Conservation (phyloP, 2,797 vertebrate species). For the Rhabdomys pumilio region DNA sequence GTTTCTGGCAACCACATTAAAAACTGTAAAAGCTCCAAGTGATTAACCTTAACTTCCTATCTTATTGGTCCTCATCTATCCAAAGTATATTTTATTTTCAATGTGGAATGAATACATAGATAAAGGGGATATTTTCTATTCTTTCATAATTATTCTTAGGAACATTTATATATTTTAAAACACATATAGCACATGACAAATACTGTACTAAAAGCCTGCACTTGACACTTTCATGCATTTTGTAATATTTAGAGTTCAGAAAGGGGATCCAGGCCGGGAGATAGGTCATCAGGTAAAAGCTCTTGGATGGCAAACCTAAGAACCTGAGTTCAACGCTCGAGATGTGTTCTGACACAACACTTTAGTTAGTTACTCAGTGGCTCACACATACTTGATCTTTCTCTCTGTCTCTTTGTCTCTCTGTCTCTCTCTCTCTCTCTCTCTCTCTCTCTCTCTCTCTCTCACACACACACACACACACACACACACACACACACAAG, state of each 20-base stretch:
- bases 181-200: not conserved
- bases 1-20: not conserved
- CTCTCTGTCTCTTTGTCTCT: not conserved
- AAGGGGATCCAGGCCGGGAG: not conserved
- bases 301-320: not conserved
- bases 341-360: not conserved
- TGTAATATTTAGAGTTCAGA: not conserved
- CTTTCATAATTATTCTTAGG: not conserved
- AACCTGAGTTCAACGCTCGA: not conserved
- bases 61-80: not conserved
- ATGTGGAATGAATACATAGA: not conserved
- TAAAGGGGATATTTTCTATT: not conserved
- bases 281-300: not conserved
- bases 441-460: not conserved
- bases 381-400: not conserved
- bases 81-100: slow-evolving; percentile 33
- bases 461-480: too few relatives aligned
- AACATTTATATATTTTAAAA: not conserved
- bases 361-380: not conserved
- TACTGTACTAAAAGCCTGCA: not conserved
- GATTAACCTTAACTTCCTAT: not conserved
- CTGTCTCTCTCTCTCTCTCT: not conserved
- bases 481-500: too few relatives aligned
- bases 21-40: not conserved
- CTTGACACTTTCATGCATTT: not conserved